Evolutionary conservation across 2,113 vertebrate genomes (phyloP), one percentile per base, ranked within the genome.

Genomic region (Paraplagusia blochii): DNA sequence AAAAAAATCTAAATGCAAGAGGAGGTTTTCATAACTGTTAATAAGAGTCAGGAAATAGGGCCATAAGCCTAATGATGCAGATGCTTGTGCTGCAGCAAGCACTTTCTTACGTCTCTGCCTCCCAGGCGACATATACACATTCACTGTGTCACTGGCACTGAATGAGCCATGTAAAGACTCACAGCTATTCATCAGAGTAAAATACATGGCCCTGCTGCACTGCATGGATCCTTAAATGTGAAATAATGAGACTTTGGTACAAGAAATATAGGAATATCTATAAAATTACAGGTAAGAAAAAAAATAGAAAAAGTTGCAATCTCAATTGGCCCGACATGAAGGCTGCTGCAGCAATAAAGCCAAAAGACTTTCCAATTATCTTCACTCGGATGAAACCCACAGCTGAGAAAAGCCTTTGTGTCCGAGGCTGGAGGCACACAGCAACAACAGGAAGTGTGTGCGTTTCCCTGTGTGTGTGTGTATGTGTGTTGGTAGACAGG

Each of bases 341-440:
- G 57, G 16, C 7, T 38, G 12, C 22, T 62, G 59, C 45, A 68
- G 46, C 22, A 29, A 29, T 29, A 60, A 48, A 63, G 72, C 63
- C 63, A 66, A 57, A 59, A 62, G 50, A 67, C 48, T 14, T 35
- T 66, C 73, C 48, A 19, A 75, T 80, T 81, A 69, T 81, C 61
- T 64, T 35, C 53, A 43, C 45, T 3, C 19, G 39, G 57, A 45
- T 71, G 66, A 68, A 65, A 72, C 57, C 66, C 59, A 47, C 60
- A 63, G 63, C 69, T 44, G 57, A 57, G 66, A 36, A 43, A 58
- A 66, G 44, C 33, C 63, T 76, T 69, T 74, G 63, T 72, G 69
- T 63, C 42, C 53, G 36, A 16, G 2, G 57, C 63, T 77, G 10
- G 44, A 72, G 62, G 75, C 49, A 16, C 11, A 58, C 47, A 68